A percentile compares a stretch with the other conserved stretches of the same genome.
Conservation (phyloP, 2,797 vertebrate genomes). For the Eulemur coronatus region DNA sequence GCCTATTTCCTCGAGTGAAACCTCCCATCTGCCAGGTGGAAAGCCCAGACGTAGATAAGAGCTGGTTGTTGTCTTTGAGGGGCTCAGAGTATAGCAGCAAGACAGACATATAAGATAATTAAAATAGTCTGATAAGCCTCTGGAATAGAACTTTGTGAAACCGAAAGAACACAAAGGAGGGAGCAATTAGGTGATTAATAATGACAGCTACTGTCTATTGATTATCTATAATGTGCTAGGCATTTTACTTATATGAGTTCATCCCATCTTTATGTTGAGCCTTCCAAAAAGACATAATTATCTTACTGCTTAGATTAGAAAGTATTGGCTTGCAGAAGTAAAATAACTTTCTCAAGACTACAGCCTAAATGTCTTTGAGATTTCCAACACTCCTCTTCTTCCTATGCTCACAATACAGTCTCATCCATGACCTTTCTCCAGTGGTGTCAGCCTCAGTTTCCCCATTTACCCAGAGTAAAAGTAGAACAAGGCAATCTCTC, state of each 20-base stretch:
- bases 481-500: background rate
- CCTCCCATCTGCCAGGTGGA: background rate
- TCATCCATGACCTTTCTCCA: background rate
- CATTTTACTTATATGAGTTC: background rate
- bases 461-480: background rate
- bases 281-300: background rate
- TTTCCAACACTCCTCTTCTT: background rate
- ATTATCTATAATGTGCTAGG: background rate
- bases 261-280: background rate
- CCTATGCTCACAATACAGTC: background rate
- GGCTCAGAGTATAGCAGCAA: background rate
- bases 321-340: background rate
- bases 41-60: background rate
- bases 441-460: background rate
- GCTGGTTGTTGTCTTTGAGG: background rate
- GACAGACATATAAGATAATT: background rate
- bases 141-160: background rate
- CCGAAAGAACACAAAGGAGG: background rate
- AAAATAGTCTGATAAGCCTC: conserved; percentile 4
- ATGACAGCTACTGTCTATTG: conserved; percentile 2
- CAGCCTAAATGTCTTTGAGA: background rate
- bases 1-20: background rate
- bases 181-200: conserved; percentile 52
- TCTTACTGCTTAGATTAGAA: background rate
- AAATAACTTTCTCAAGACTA: background rate